These are phyloP conservation scores for Porites lobata DNA, from an alignment of 92 coral and sea anemone species.

Conservation along the genomic window DNA sequence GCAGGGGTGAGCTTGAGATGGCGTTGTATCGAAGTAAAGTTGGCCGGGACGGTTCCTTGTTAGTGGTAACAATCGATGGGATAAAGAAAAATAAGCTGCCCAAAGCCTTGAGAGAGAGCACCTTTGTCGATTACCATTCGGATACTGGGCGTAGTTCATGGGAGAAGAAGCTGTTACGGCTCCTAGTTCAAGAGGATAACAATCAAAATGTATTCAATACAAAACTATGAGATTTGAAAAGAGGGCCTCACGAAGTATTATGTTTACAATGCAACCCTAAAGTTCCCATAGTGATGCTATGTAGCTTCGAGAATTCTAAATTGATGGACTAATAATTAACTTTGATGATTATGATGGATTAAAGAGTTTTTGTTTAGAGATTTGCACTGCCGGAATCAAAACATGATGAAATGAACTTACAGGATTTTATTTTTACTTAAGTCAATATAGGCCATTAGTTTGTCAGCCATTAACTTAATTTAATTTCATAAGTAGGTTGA, in stretches of 20 bases:
- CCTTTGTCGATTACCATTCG: slow-evolving; percentile 46
- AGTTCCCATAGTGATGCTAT: too few relatives aligned
- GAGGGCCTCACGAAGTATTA: background rate
- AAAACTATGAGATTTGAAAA: slow-evolving; percentile 1
- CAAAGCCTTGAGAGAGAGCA: slow-evolving; percentile 42
- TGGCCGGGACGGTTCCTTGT: slow-evolving; percentile 38
- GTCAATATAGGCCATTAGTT: too few relatives aligned
- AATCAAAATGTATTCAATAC: slow-evolving; percentile 4
- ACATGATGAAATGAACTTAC: too few relatives aligned
- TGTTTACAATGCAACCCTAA: too few relatives aligned
- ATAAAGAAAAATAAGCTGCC: slow-evolving; percentile 43
- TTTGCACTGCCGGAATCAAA: too few relatives aligned
- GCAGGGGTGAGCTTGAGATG: slow-evolving; percentile 66
- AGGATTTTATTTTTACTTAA: too few relatives aligned
- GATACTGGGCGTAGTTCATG: slow-evolving; percentile 34
- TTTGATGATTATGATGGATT: too few relatives aligned
- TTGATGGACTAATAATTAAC: too few relatives aligned
- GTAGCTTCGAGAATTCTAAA: too few relatives aligned
- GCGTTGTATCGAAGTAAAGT: slow-evolving; percentile 48
- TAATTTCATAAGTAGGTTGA: too few relatives aligned
- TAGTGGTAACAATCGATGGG: slow-evolving; percentile 50
- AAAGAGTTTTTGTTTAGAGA: too few relatives aligned
- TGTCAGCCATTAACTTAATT: too few relatives aligned
- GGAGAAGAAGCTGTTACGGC: slow-evolving; percentile 45
- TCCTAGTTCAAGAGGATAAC: slow-evolving; percentile 12